Base-by-base conservation (phyloP, 2,888 invertebrate genomes). In the Rhagonycha lutea region DNA sequence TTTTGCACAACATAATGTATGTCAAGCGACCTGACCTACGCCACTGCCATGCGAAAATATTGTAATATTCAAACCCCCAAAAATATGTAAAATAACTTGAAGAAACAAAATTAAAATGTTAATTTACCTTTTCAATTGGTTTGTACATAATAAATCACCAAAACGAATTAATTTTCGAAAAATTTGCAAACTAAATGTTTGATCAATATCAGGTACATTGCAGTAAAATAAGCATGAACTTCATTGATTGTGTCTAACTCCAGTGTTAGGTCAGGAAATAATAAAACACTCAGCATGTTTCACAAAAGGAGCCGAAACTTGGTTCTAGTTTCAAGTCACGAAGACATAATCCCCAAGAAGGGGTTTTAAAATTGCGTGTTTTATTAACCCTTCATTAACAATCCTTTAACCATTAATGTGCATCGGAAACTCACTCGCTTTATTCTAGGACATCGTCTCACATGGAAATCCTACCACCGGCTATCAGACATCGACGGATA, bases 391-490 rank as follows among this genome's bases (percentile, higher is more conserved):
- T 47, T 47, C 47, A 47, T 47, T 47, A 47, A 47, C 47, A 47
- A 47, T 47, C n/a, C 4, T 47, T n/a, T 7, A 47, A 7, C 28
- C 2, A 47, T 47, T 47, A n/a, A 5, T 8, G 47, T 8, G n/a
- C 47, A n/a, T 47, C 47, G n/a, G 12, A 65, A 67, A 61, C 14
- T 14, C 23, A 32, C 23, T 9, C 47, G 28, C 14, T 9, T 70
- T 32, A 72, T 74, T 77, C 68, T 78, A 87, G 87, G 87, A 62
- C 92, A 91, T 85, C 89, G 90, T 65, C 88, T 96, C 87, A 94
- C 95, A 78, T 96, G 95, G 95, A 90, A 91, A 80, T 91, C 94
- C 70, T 96, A 94, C 84, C 94, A 96, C 85, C 91, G 93, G 0
- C 85, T 94, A 24, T 87, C 89, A 1, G 92, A 93, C 80, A 92